Percentiles rank a stretch among this genome's conserved stretches.
phyloP scores from a whole-genome alignment of 2,797 vertebrate species.

The Phoxinus dragarum region DNA sequence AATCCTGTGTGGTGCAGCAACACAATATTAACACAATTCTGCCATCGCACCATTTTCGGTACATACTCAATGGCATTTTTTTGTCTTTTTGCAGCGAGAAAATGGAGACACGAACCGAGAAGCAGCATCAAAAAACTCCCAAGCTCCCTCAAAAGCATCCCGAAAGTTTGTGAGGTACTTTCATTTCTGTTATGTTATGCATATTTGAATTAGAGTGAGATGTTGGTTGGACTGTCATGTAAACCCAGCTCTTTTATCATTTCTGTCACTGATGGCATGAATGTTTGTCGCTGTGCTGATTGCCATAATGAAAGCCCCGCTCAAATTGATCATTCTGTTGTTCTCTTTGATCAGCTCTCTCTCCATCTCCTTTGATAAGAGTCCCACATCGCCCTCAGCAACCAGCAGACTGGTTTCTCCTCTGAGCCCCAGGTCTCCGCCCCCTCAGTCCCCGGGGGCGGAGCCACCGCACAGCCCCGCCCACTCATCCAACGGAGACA shows the following conservation, averaged over 20 bases:
- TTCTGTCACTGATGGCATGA: neutral
- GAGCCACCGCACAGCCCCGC: slow-evolving; percentile 65
- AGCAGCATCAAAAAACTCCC: slow-evolving; percentile 46
- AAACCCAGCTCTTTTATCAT: slow-evolving; percentile 2
- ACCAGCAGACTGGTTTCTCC: slow-evolving; percentile 64
- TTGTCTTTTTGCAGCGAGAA: slow-evolving; percentile 66
- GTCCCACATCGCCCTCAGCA: slow-evolving; percentile 60
- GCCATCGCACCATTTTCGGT: neutral
- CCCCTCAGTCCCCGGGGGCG: slow-evolving; percentile 52
- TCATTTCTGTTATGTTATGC: neutral
- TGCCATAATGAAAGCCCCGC: slow-evolving; percentile 9
- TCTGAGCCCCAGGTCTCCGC: slow-evolving; percentile 68
- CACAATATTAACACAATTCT: neutral
- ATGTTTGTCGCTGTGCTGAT: neutral
- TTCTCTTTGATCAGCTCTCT: slow-evolving; percentile 59
- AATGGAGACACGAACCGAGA: slow-evolving; percentile 61
- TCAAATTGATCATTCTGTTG: slow-evolving; percentile 9
- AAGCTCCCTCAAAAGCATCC: slow-evolving; percentile 52
- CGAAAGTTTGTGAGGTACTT: slow-evolving; percentile 80
- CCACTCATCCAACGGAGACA: slow-evolving; percentile 67
- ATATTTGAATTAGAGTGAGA: neutral
- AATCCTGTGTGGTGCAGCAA: neutral
- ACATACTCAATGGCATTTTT: slow-evolving; percentile 11
- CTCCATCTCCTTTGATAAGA: slow-evolving; percentile 78
- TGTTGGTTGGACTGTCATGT: neutral